Evolutionary conservation across 2,888 invertebrate species (phyloP).

Genomic region (Copidosoma aretas): DNA sequence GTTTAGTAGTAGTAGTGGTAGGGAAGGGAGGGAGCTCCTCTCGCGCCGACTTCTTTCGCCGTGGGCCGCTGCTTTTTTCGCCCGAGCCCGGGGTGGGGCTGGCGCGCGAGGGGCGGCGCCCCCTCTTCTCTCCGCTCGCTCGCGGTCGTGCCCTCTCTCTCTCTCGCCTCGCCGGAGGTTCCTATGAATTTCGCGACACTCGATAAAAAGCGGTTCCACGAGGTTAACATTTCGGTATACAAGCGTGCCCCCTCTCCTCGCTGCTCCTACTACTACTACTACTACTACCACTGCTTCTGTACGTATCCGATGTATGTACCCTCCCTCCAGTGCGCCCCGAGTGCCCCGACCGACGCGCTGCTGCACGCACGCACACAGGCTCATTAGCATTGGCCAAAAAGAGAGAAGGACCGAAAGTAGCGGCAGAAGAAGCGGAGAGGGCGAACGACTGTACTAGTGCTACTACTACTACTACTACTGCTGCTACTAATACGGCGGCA

Average conservation of each 20-base stretch:
- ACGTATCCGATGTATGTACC: constrained; percentile 8
- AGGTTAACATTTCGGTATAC: constrained; percentile 67
- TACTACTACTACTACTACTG: constrained; percentile 16
- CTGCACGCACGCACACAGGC: constrained; percentile 48
- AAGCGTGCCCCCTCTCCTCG: constrained; percentile 61
- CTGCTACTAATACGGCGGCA: constrained; percentile 14
- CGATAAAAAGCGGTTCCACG: constrained; percentile 71
- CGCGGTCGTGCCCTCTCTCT: constrained; percentile 52
- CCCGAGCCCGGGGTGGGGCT: not conserved
- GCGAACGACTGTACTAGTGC: constrained; percentile 40
- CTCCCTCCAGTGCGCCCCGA: too few relatives aligned
- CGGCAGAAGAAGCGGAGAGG: too few relatives aligned
- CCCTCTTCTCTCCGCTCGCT: constrained; percentile 45
- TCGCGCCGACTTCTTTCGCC: constrained; percentile 42
- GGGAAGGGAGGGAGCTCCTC: constrained; percentile 29
- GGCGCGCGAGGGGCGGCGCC: not conserved
- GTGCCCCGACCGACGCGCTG: constrained; percentile 13
- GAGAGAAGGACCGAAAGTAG: too few relatives aligned
- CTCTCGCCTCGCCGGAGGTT: constrained; percentile 61
- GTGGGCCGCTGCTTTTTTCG: constrained; percentile 25
- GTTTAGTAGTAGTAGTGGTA: constrained; percentile 13
- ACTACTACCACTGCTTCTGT: constrained; percentile 12
- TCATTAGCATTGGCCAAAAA: constrained; percentile 46
- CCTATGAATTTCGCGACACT: constrained; percentile 70
- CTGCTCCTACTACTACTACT: constrained; percentile 30